A percentile compares a stretch with the other conserved stretches of the same genome.
Conservation (phyloP, 1,140 invertebrate species). For the Tribolium castaneum region DNA sequence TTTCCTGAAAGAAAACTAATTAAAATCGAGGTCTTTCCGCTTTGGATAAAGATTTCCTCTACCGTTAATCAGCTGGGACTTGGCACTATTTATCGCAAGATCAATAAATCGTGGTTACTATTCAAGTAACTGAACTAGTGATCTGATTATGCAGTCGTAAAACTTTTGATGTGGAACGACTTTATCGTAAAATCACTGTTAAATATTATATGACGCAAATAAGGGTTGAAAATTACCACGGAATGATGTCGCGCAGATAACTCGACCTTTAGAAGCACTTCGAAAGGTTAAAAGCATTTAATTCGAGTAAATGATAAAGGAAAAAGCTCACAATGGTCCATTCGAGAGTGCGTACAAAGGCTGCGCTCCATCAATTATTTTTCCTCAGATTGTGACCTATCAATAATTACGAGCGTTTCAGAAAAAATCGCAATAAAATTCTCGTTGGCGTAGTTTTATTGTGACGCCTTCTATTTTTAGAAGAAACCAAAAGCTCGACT, state of each 20-base stretch:
- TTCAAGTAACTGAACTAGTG: not conserved
- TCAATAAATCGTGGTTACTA: not conserved
- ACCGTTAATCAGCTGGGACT: not conserved
- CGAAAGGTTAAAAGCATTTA: not conserved
- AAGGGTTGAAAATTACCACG: not conserved
- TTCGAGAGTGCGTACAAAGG: not conserved
- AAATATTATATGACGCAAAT: not conserved
- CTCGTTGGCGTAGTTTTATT: not conserved
- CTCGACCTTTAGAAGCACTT: constrained; percentile 1
- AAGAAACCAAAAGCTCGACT: not conserved
- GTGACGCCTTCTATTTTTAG: not conserved
- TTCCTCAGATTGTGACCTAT: not conserved
- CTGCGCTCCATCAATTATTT: constrained; percentile 7
- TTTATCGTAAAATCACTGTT: not conserved
- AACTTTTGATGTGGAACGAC: not conserved
- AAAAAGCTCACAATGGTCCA: not conserved
- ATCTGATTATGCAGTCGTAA: not conserved
- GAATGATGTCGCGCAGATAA: constrained; percentile 1
- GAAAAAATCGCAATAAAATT: not conserved
- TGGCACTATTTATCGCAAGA: not conserved
- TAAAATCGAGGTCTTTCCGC: constrained; percentile 3
- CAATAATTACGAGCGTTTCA: not conserved
- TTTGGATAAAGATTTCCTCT: not conserved
- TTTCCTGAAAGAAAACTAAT: constrained; percentile 17
- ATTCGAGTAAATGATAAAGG: not conserved